Conservation (phyloP, 2,797 vertebrate species). For the Aphelocoma californica region DNA sequence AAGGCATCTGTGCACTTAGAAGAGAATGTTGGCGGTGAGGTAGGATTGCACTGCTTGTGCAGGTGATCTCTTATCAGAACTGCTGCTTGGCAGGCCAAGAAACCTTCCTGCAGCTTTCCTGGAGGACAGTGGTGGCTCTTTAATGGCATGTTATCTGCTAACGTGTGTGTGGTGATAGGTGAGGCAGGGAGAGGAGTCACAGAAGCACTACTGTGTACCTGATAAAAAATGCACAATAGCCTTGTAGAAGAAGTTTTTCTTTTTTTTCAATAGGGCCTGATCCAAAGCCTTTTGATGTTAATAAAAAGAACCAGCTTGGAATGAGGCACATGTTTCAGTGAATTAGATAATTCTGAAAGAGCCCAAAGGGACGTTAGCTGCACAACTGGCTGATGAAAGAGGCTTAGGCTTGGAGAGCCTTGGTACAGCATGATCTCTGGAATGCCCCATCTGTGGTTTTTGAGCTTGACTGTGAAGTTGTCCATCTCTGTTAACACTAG, state of each 20-base stretch:
- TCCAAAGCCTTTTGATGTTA: constrained; percentile 25
- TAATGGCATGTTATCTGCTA: constrained; percentile 9
- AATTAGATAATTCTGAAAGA: constrained; percentile 21
- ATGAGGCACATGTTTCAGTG: background rate
- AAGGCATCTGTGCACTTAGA: background rate
- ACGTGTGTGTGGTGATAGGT: background rate
- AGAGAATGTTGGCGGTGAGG: background rate
- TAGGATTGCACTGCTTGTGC: background rate
- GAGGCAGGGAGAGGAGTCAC: background rate
- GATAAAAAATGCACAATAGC: background rate
- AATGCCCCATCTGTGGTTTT: background rate
- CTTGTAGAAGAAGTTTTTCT: background rate
- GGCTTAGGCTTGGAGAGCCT: background rate
- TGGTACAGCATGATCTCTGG: background rate
- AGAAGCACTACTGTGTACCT: constrained; percentile 18
- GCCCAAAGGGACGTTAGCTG: background rate
- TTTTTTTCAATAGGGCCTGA: background rate
- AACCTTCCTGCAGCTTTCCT: constrained; percentile 13
- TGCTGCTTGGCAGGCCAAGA: constrained; percentile 1
- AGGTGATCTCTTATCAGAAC: constrained; percentile 39
- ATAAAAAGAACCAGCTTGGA: constrained; percentile 2
- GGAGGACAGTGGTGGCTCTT: constrained; percentile 10
- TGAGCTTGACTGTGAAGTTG: background rate
- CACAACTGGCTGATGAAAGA: constrained; percentile 10
- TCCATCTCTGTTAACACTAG: background rate